Base-by-base conservation (phyloP, 2,888 invertebrate species). In the Netelia fuscicornis region DNA sequence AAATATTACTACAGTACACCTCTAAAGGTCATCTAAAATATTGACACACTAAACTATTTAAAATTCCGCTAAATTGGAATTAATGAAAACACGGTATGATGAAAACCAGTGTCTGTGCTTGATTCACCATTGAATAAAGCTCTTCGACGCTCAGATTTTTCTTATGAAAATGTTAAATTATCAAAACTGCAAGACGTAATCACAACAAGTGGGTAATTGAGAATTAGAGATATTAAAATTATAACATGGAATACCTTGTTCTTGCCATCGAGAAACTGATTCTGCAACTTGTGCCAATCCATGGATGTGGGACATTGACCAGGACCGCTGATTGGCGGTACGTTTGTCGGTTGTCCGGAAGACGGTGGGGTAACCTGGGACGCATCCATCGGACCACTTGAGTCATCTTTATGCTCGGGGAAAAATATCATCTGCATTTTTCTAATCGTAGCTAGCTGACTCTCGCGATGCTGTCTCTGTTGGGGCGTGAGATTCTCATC, bases 401-500 rank as follows among this genome's bases (percentile, higher is more conserved):
- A 80, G 20, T 91, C 91, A 58, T 94, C 92, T 76, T 94, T 94
- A 71, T 96, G 96, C 91, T 98, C 98, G 0, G 98, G 98, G 94
- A 98, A 98, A 79, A 99, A 94, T 95, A 98, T 97, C 93, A 98
- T 97, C 90, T 98, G 97, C 96, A 99, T 98, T 95, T 98, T 98
- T 86, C 97, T 94, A 86, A 99, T 95, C 84, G 97, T 98, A 5
- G 98, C 98, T 71, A 99, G 94, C 91, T 98, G 98, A 91, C 98
- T 98, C 94, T 98, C 98, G 84, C 99, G 96, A 93, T 98, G 98
- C 86, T 98, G 98, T 78, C 98, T 96, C 93, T 99, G 99, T 93
- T 99, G 98, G 52, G 99, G 98, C 76, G 99, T 99, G 90, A 99
- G 95, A 94, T 98, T 98, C 94, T 99, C 99, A 94, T 98, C 98